Conservation (phyloP, 2,888 invertebrate species). For the Sipunculus nudus region DNA sequence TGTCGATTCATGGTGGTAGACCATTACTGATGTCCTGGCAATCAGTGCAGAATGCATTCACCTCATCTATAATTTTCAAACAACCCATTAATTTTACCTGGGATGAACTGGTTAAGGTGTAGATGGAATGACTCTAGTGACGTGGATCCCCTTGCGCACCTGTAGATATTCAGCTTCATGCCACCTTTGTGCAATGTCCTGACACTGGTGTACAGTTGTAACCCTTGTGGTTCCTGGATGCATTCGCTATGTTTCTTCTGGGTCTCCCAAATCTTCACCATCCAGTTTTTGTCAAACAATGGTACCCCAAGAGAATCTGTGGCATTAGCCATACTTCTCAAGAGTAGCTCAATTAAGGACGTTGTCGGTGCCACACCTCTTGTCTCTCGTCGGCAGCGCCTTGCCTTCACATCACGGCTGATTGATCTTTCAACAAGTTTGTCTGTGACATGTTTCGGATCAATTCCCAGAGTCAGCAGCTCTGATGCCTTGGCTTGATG, state of each 20-base stretch:
- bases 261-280: constrained; percentile 30
- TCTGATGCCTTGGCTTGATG: constrained; percentile 39
- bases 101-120: constrained; percentile 42
- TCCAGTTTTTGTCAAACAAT: constrained; percentile 26
- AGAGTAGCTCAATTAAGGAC: constrained; percentile 21
- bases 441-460: no score
- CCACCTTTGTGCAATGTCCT: constrained; percentile 37
- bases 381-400: constrained; percentile 37
- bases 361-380: constrained; percentile 29
- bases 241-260: constrained; percentile 34
- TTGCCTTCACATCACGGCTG: constrained; percentile 27
- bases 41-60: no score
- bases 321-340: constrained; percentile 26
- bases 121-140: constrained; percentile 47
- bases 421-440: constrained; percentile 25
- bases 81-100: no score
- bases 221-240: constrained; percentile 35
- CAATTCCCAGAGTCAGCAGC: constrained; percentile 17
- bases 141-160: constrained; percentile 45
- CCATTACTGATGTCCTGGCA: no score
- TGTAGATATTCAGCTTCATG: constrained; percentile 32
- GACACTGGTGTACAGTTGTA: constrained; percentile 34
- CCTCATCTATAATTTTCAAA: no score
- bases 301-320: constrained; percentile 35
- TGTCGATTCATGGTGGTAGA: no score